These are phyloP conservation scores for Pagetopsis macropterus DNA, from an alignment of 2,797 vertebrate species.

Conservation along the genomic window DNA sequence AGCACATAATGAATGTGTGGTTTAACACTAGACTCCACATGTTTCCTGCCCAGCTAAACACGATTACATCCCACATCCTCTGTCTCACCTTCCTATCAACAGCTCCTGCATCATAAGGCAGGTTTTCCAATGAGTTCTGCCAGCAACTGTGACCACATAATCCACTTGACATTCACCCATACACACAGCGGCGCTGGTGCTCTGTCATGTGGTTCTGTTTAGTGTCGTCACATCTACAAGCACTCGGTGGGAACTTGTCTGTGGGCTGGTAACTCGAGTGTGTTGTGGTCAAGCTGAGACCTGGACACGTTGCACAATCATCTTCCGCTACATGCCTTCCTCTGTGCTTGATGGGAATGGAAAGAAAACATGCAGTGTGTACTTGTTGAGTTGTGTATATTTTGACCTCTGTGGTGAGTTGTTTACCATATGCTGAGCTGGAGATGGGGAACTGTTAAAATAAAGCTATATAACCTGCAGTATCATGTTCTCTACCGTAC, in stretches of 20 bases:
- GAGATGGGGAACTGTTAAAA: conserved; percentile 8
- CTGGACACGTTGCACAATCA: conserved; percentile 68
- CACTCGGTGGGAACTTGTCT: conserved; percentile 49
- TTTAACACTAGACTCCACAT: neutral
- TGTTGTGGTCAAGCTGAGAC: conserved; percentile 62
- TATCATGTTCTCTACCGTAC: neutral
- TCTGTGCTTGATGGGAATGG: conserved; percentile 26
- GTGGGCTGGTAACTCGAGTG: conserved; percentile 63
- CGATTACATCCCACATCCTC: conserved; percentile 50
- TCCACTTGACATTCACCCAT: neutral
- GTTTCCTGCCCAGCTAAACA: conserved; percentile 3
- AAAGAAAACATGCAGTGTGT: conserved; percentile 20
- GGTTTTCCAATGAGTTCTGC: neutral
- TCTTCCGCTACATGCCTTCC: conserved; percentile 6
- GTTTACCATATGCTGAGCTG: conserved; percentile 13
- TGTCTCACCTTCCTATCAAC: conserved; percentile 17
- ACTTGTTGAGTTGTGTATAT: neutral
- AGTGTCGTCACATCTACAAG: conserved; percentile 59
- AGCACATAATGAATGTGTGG: neutral
- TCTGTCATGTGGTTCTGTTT: conserved; percentile 72
- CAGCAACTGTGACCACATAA: conserved; percentile 8
- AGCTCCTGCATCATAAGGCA: conserved; percentile 35
- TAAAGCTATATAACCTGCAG: neutral
- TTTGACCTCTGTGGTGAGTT: neutral
- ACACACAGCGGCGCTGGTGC: conserved; percentile 13